phyloP scores from a whole-genome alignment of 2,797 vertebrate genomes.

The Sibirionetta formosa region DNA sequence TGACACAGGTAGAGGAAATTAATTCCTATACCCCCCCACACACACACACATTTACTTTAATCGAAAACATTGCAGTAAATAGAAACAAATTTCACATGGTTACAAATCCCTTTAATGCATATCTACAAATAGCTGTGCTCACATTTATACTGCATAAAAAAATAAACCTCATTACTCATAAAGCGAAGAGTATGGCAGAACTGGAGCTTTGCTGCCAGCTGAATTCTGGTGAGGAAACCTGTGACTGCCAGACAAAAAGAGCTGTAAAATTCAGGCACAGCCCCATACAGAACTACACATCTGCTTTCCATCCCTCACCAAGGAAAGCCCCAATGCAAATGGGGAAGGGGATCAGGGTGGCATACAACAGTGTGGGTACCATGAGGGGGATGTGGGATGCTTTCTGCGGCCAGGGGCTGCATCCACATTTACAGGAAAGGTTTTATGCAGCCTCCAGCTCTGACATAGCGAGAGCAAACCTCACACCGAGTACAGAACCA shows the following conservation, averaged over 20 bases:
- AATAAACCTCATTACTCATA: background rate
- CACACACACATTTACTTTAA: background rate
- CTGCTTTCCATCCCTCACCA: accelerated
- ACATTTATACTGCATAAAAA: background rate
- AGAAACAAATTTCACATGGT: background rate
- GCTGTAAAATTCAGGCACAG: accelerated
- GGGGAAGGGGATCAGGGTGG: background rate
- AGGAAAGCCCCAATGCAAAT: background rate
- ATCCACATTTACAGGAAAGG: accelerated
- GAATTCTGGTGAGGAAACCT: background rate
- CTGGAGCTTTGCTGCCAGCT: background rate
- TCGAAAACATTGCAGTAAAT: background rate
- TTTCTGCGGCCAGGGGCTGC: background rate
- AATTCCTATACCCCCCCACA: background rate
- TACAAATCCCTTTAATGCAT: background rate
- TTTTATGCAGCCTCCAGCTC: background rate
- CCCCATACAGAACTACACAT: accelerated
- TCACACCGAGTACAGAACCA: background rate
- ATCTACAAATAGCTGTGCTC: background rate
- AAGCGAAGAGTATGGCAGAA: background rate
- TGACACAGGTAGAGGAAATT: background rate
- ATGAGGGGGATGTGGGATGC: accelerated
- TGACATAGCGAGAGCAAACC: background rate
- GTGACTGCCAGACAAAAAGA: background rate
- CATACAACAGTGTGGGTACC: accelerated